These are phyloP conservation scores for Tetranychus truncatus DNA, from an alignment of 2,888 invertebrate species.

Conservation along the genomic window DNA sequence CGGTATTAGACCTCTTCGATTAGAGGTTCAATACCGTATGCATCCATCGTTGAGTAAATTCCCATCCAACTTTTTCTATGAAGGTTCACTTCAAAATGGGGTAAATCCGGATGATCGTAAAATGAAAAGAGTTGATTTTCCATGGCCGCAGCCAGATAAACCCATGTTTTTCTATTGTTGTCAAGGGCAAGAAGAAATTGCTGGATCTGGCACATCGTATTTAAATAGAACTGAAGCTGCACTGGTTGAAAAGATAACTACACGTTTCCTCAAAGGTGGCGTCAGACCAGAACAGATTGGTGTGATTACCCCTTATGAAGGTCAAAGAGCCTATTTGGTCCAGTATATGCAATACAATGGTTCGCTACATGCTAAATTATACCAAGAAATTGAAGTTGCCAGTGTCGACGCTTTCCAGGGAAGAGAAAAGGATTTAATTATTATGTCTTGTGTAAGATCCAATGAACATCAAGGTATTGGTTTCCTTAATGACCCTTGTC, in stretches of 20 bases:
- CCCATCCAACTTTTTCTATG: conserved; percentile 98
- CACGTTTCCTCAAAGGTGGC: conserved; percentile 77
- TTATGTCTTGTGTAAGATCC: conserved; percentile 94
- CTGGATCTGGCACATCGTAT: conserved; percentile 94
- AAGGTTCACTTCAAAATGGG: conserved; percentile 94
- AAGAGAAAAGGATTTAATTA: conserved; percentile 94
- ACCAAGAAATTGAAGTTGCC: conserved; percentile 90
- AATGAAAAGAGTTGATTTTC: conserved; percentile 74
- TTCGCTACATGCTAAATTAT: conserved; percentile 81
- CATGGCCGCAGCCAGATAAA: conserved; percentile 87
- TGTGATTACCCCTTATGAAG: conserved; percentile 96
- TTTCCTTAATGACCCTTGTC: conserved; percentile 88
- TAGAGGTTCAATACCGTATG: conserved; percentile 98
- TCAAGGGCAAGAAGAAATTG: conserved; percentile 94
- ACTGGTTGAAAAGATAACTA: conserved; percentile 93
- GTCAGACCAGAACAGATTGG: conserved; percentile 96
- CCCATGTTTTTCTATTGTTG: conserved; percentile 99
- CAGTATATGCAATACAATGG: conserved; percentile 99
- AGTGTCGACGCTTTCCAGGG: conserved; percentile 99
- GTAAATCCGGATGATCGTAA: conserved; percentile 85
- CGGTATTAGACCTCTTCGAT: conserved; percentile 84
- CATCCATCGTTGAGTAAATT: conserved; percentile 92
- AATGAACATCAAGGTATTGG: conserved; percentile 98
- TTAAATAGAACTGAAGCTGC: conserved; percentile 94
- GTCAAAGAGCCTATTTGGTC: conserved; percentile 83